phyloP scores from a whole-genome alignment of 2,888 invertebrate species.

The Eupsilia transversa region DNA sequence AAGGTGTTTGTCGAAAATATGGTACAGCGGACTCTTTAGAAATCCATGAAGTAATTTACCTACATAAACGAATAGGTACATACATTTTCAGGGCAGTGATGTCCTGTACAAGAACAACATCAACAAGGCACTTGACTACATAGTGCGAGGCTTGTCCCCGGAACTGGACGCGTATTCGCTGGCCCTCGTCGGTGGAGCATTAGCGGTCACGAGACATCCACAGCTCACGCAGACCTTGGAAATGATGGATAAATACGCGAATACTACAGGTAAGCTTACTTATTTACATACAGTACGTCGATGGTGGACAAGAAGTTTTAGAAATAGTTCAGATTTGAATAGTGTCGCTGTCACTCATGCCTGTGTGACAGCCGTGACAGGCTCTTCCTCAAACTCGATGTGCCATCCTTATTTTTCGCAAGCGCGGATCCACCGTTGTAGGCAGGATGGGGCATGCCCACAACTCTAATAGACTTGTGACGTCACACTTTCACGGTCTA shows the following conservation, averaged over 20 bases:
- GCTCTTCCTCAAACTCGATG: background rate
- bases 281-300: background rate
- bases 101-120: constrained; percentile 92
- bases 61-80: background rate
- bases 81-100: constrained; percentile 78
- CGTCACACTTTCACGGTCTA: too few relatives aligned
- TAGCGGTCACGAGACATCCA: constrained; percentile 94
- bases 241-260: constrained; percentile 87
- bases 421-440: too few relatives aligned
- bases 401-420: background rate
- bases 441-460: too few relatives aligned
- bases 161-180: constrained; percentile 93
- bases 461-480: too few relatives aligned
- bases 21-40: too few relatives aligned
- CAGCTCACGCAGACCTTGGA: constrained; percentile 91
- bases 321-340: background rate
- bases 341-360: background rate
- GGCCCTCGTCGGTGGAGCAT: constrained; percentile 94
- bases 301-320: too few relatives aligned
- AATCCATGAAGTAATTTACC: background rate
- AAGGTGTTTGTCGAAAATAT: too few relatives aligned
- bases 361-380: background rate
- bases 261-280: constrained; percentile 81
- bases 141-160: constrained; percentile 92
- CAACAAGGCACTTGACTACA: constrained; percentile 94